Conservation (phyloP, 2,888 invertebrate genomes). For the Oeneis ivallda region DNA sequence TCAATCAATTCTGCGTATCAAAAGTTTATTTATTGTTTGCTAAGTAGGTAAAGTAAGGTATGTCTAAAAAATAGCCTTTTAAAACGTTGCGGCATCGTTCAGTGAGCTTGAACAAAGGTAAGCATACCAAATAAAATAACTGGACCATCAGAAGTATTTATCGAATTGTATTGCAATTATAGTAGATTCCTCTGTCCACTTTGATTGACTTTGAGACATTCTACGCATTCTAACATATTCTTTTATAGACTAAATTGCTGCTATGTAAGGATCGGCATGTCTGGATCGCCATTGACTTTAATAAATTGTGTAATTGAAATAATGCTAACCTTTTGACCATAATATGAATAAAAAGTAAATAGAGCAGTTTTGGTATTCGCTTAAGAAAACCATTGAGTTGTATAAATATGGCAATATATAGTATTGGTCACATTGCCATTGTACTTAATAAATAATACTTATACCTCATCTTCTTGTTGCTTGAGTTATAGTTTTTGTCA, state of each 20-base stretch:
- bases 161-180: conserved; percentile 39
- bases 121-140: conserved; percentile 37
- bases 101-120: conserved; percentile 27
- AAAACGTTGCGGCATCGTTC: conserved; percentile 17
- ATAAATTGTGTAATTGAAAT: conserved; percentile 30
- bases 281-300: conserved; percentile 25
- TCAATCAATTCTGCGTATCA: conserved; percentile 26
- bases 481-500: not conserved
- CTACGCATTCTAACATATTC: conserved; percentile 30
- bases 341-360: not conserved
- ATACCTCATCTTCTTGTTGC: not conserved
- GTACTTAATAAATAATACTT: not conserved
- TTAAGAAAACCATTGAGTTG: not conserved
- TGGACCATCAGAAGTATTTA: conserved; percentile 35
- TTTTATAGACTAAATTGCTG: conserved; percentile 30
- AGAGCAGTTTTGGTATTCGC: conserved; percentile 10
- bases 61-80: conserved; percentile 25
- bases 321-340: conserved; percentile 22
- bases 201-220: conserved; percentile 38
- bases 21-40: no score
- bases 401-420: not conserved
- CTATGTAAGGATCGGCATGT: conserved; percentile 26
- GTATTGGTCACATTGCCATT: not conserved
- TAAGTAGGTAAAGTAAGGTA: conserved; percentile 14
- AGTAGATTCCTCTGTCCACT: conserved; percentile 33